phyloP scores from a whole-genome alignment of 2,113 vertebrate species.

The Entomyzon cyanotis region DNA sequence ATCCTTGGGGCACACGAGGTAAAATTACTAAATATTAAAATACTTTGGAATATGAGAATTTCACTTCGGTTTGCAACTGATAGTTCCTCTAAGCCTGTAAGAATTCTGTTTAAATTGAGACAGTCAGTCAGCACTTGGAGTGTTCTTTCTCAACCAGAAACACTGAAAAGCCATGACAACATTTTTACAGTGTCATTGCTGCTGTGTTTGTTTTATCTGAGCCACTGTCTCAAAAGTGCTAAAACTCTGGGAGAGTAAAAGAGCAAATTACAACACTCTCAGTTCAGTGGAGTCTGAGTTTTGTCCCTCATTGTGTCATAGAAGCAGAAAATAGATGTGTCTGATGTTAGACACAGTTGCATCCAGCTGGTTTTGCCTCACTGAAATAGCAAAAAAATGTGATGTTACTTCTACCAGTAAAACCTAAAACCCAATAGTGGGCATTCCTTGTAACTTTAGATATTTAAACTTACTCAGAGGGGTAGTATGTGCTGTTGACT shows the following conservation, averaged over 20 bases:
- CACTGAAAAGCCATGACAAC: background rate
- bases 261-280: background rate
- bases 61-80: background rate
- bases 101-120: background rate
- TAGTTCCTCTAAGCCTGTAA: background rate
- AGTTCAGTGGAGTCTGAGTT: background rate
- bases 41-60: background rate
- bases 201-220: background rate
- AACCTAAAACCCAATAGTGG: background rate
- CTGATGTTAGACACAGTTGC: background rate
- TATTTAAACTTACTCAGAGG: background rate
- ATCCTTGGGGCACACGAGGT: constrained; percentile 96
- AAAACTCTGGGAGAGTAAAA: background rate
- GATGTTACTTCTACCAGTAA: background rate
- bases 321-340: background rate
- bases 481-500: background rate
- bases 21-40: constrained; percentile 16
- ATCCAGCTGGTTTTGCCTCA: background rate
- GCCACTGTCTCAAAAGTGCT: background rate
- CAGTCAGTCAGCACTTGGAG: background rate
- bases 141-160: background rate
- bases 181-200: background rate
- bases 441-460: background rate
- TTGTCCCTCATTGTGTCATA: background rate
- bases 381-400: background rate